Percentiles rank a stretch among this genome's conserved stretches.
Conservation (phyloP, 2,113 vertebrate species). For the Cochlearius cochlearius region DNA sequence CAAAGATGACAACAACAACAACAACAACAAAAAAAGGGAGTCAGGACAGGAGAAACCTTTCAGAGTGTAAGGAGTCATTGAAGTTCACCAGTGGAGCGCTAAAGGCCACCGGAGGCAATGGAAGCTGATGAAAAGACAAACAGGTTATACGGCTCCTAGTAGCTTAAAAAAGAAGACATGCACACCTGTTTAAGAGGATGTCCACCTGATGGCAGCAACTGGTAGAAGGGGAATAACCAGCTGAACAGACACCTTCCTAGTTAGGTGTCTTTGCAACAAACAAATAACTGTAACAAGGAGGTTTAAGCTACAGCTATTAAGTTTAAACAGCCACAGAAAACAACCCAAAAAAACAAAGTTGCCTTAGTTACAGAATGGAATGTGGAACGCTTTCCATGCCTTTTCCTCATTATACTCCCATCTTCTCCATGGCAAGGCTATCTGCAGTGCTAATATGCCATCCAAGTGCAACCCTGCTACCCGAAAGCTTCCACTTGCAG, state of each 20-base stretch:
- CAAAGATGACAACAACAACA: not conserved
- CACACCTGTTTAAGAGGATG: not conserved
- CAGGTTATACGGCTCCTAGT: not conserved
- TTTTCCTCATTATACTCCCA: slow-evolving; percentile 7
- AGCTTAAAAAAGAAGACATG: not conserved
- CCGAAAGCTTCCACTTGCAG: slow-evolving; percentile 34
- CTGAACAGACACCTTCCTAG: not conserved
- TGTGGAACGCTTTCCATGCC: not conserved
- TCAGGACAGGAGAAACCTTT: not conserved
- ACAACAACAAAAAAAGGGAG: not conserved
- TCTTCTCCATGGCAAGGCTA: slow-evolving; percentile 8
- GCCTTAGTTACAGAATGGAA: not conserved
- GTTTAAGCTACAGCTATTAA: not conserved
- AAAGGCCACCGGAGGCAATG: not conserved
- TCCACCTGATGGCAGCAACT: not conserved
- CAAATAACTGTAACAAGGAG: not conserved
- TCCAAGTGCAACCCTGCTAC: not conserved
- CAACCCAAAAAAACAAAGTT: not conserved
- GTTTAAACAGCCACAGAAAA: not conserved
- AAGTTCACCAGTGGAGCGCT: not conserved
- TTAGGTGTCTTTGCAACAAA: not conserved
- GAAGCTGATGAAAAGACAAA: not conserved
- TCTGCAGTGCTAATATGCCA: not conserved
- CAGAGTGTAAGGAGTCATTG: not conserved
- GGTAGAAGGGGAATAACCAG: not conserved